Evolutionary conservation across 2,888 invertebrate species (phyloP).

Genomic region (Drosophila nr. medialis): DNA sequence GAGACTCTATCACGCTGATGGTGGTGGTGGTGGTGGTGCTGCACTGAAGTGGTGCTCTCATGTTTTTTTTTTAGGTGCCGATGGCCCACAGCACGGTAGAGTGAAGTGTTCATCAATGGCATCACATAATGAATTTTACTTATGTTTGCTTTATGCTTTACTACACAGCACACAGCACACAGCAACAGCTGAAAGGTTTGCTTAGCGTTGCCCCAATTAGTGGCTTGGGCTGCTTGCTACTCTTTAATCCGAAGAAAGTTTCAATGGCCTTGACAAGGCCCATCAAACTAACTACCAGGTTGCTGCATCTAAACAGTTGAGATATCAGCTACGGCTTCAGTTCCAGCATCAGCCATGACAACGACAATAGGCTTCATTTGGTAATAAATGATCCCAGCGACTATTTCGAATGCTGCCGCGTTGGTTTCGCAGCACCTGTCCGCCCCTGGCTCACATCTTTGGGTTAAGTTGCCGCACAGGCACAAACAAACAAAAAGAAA

Average conservation of each 20-base stretch:
- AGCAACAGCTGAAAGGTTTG: not conserved
- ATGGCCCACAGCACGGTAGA: slow-evolving; percentile 41
- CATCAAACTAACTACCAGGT: slow-evolving; percentile 2
- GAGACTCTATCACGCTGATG: slow-evolving; percentile 12
- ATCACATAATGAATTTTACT: slow-evolving; percentile 61
- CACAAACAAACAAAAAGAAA: slow-evolving; percentile 13
- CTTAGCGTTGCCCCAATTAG: slow-evolving; percentile 51
- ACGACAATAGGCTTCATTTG: slow-evolving; percentile 59
- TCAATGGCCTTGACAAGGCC: slow-evolving; percentile 70
- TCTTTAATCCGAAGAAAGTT: slow-evolving; percentile 60
- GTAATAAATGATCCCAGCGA: slow-evolving; percentile 36
- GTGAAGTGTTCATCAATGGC: slow-evolving; percentile 71
- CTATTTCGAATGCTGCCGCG: slow-evolving; percentile 16
- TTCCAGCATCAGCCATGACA: slow-evolving; percentile 19
- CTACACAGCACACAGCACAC: slow-evolving; percentile 1
- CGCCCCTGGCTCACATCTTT: slow-evolving; percentile 41
- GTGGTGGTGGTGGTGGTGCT: slow-evolving; percentile 13
- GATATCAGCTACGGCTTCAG: not conserved
- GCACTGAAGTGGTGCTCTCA: slow-evolving; percentile 37
- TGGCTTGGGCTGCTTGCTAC: slow-evolving; percentile 17
- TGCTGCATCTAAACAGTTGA: not conserved
- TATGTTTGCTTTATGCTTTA: slow-evolving; percentile 52
- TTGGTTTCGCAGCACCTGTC: slow-evolving; percentile 45
- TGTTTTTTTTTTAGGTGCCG: slow-evolving; percentile 11
- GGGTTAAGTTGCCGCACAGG: slow-evolving; percentile 62